These are phyloP conservation scores for Hydrotaea diabolus DNA, from an alignment of 2,888 invertebrate genomes.

Conservation along the genomic window DNA sequence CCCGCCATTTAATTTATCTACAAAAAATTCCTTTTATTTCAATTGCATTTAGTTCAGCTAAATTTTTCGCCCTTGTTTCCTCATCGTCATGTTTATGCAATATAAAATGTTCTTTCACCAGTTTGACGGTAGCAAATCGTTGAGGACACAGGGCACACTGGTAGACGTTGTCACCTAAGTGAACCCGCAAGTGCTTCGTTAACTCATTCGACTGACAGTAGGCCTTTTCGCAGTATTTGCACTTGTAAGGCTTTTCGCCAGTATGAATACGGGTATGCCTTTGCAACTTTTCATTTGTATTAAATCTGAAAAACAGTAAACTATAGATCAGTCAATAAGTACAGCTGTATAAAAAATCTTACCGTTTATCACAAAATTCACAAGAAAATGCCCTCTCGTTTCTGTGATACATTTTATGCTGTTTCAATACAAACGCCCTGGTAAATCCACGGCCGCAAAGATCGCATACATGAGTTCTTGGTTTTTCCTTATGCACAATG, in stretches of 20 bases:
- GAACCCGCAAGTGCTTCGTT: constrained; percentile 81
- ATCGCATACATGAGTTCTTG: constrained; percentile 57
- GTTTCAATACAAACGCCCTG: constrained; percentile 51
- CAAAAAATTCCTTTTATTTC: constrained; percentile 58
- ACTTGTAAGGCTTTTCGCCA: constrained; percentile 76
- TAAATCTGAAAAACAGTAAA: constrained; percentile 80
- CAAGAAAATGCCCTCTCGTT: constrained; percentile 53
- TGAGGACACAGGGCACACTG: constrained; percentile 78
- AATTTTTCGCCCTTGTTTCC: constrained; percentile 59
- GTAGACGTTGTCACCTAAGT: constrained; percentile 83
- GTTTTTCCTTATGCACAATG: constrained; percentile 50
- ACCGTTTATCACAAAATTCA: constrained; percentile 60
- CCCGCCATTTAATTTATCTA: constrained; percentile 50
- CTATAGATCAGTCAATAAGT: too few relatives aligned
- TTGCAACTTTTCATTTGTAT: constrained; percentile 82
- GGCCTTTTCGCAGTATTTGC: constrained; percentile 69
- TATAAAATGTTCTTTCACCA: constrained; percentile 66
- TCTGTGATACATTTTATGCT: constrained; percentile 59
- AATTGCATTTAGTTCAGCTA: constrained; percentile 52
- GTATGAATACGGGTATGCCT: constrained; percentile 84
- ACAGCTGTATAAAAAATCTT: not conserved
- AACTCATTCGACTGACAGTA: constrained; percentile 70
- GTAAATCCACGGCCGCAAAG: constrained; percentile 52
- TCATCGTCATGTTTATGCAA: constrained; percentile 68
- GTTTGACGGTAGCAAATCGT: constrained; percentile 64